These are phyloP conservation scores for Pectinophora gossypiella DNA, from an alignment of 1,140 invertebrate species.

Conservation along the genomic window DNA sequence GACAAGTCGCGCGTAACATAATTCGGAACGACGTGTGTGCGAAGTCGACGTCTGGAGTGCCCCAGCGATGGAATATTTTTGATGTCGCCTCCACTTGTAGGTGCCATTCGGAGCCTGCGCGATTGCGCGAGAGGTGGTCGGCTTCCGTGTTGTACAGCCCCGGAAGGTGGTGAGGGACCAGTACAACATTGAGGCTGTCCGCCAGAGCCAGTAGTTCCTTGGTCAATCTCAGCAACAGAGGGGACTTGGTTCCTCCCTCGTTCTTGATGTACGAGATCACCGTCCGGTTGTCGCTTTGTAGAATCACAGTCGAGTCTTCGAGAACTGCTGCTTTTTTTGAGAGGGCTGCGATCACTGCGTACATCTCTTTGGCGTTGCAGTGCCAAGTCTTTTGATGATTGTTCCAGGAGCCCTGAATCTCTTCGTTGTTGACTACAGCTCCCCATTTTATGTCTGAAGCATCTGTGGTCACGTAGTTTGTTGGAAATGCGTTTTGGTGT, in stretches of 20 bases:
- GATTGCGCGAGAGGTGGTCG: slow-evolving; percentile 28
- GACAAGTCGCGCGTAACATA: slow-evolving; percentile 34
- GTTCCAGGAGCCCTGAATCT: not conserved
- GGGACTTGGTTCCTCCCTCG: not conserved
- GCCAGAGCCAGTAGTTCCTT: not conserved
- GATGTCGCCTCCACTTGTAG: slow-evolving; percentile 18
- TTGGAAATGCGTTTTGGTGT: not conserved
- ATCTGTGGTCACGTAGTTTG: not conserved
- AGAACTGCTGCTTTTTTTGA: not conserved
- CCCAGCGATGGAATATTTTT: slow-evolving; percentile 37
- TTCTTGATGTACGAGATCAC: not conserved
- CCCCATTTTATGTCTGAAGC: not conserved
- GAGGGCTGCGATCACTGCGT: not conserved
- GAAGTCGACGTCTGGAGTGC: slow-evolving; percentile 37
- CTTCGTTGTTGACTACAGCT: not conserved
- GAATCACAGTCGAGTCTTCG: not conserved
- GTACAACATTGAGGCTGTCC: slow-evolving; percentile 14
- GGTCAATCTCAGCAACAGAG: not conserved
- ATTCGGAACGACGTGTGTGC: slow-evolving; percentile 38
- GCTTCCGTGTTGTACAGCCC: slow-evolving; percentile 16
- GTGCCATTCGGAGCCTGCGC: slow-evolving; percentile 31
- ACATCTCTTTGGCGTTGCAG: not conserved
- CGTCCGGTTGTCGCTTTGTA: not conserved
- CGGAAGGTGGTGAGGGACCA: slow-evolving; percentile 27
- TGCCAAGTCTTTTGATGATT: not conserved